These are phyloP conservation scores for Agelastica alni DNA, from an alignment of 2,888 invertebrate genomes.

Conservation along the genomic window DNA sequence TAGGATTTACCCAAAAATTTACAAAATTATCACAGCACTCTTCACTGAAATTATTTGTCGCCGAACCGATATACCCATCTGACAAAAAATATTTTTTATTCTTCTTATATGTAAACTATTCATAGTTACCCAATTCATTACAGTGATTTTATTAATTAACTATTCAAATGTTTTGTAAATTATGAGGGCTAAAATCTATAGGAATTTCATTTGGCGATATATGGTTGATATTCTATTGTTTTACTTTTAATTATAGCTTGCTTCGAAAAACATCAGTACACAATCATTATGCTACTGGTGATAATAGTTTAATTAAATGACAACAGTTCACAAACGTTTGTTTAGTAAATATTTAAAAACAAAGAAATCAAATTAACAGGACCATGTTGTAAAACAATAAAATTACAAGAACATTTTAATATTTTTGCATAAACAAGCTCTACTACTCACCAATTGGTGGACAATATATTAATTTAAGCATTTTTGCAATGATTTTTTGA, in stretches of 20 bases:
- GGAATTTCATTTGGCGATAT: not conserved
- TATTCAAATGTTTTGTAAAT: constrained; percentile 8
- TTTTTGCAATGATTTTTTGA: too few relatives aligned
- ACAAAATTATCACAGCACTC: too few relatives aligned
- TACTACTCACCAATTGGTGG: too few relatives aligned
- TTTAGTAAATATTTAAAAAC: constrained; percentile 19
- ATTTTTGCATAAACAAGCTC: too few relatives aligned
- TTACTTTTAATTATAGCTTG: constrained; percentile 13
- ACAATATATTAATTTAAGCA: too few relatives aligned
- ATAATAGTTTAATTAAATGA: constrained; percentile 14
- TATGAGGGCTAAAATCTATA: constrained; percentile 9
- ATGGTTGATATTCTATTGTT: constrained; percentile 9
- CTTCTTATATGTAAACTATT: constrained; percentile 8
- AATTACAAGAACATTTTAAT: too few relatives aligned
- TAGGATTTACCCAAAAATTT: too few relatives aligned
- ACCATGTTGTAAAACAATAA: too few relatives aligned
- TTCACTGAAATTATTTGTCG: too few relatives aligned
- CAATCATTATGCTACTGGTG: constrained; percentile 14
- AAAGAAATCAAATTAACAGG: not conserved
- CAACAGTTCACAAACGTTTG: constrained; percentile 10
- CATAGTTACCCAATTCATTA: constrained; percentile 12
- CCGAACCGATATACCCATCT: too few relatives aligned
- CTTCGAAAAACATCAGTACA: constrained; percentile 11
- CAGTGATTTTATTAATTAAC: constrained; percentile 9
- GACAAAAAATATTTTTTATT: constrained; percentile 5